Conservation (phyloP, 2,113 vertebrate species). For the Pleuronectes platessa region DNA sequence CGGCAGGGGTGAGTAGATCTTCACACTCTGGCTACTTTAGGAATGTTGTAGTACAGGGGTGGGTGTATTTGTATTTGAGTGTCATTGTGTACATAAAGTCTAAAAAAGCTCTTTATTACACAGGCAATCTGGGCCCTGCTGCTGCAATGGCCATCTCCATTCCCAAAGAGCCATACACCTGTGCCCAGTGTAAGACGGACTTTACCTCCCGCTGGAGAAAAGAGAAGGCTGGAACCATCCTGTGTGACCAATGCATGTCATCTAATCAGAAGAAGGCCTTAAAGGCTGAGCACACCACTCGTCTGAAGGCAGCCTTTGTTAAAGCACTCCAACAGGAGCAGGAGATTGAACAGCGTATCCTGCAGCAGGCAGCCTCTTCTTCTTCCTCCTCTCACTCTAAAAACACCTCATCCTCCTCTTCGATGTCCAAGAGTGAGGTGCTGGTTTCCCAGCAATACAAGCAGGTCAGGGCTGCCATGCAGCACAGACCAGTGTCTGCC, state of each 20-base stretch:
- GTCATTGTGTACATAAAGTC: neutral
- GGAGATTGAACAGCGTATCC: conserved; percentile 96
- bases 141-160: conserved; percentile 56
- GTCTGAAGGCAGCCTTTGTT: conserved; percentile 97
- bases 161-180: conserved; percentile 92
- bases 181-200: conserved; percentile 96
- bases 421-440: conserved; percentile 76
- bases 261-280: conserved; percentile 96
- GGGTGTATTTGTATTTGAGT: neutral
- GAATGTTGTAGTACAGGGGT: neutral
- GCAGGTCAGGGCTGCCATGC: conserved; percentile 78
- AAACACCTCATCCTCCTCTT: conserved; percentile 65
- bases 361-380: conserved; percentile 87
- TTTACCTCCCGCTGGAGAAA: conserved; percentile 99
- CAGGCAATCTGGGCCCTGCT: conserved; percentile 84
- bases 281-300: conserved; percentile 95
- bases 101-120: neutral
- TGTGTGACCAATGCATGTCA: conserved; percentile 97
- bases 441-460: conserved; percentile 83
- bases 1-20: conserved; percentile 79
- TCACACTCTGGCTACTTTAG: neutral
- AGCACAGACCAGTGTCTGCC: conserved; percentile 78
- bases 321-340: conserved; percentile 98
- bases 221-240: conserved; percentile 91
- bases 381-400: conserved; percentile 73